Evolutionary conservation across 1,140 invertebrate genomes (phyloP).

Genomic region (Zaprionus nigranus): DNA sequence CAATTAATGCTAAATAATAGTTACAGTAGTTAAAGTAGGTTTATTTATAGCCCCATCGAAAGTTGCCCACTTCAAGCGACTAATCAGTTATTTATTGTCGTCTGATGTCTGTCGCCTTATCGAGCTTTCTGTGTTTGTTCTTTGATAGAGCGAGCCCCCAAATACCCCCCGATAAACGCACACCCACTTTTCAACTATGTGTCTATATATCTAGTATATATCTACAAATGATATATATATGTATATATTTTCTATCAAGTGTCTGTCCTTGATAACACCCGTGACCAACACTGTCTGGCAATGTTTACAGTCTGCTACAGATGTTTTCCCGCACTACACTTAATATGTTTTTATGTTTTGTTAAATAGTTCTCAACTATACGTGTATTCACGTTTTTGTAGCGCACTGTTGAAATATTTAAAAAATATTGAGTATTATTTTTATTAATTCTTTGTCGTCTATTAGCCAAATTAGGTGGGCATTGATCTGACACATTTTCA

Average conservation of each 20-base stretch:
- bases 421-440: background rate
- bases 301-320: background rate
- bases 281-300: slow-evolving; percentile 1
- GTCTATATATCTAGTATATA: slow-evolving; percentile 2
- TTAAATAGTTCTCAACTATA: background rate
- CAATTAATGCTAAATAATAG: slow-evolving; percentile 1
- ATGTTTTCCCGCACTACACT: background rate
- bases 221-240: background rate
- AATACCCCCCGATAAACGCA: slow-evolving; percentile 19
- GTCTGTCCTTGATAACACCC: slow-evolving; percentile 20
- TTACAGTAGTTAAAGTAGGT: slow-evolving; percentile 4
- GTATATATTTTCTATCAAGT: background rate
- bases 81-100: slow-evolving; percentile 20
- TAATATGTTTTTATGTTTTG: background rate
- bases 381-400: background rate
- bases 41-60: slow-evolving; percentile 12
- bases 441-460: background rate
- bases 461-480: slow-evolving; percentile 17
- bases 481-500: slow-evolving; percentile 17
- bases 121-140: slow-evolving; percentile 11
- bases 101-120: slow-evolving; percentile 25
- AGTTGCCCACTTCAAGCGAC: slow-evolving; percentile 20
- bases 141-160: slow-evolving; percentile 54
- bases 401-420: slow-evolving; percentile 2
- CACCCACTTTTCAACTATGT: slow-evolving; percentile 16